Conservation (phyloP, 2,797 vertebrate species). For the Perdix hodgsoniae region DNA sequence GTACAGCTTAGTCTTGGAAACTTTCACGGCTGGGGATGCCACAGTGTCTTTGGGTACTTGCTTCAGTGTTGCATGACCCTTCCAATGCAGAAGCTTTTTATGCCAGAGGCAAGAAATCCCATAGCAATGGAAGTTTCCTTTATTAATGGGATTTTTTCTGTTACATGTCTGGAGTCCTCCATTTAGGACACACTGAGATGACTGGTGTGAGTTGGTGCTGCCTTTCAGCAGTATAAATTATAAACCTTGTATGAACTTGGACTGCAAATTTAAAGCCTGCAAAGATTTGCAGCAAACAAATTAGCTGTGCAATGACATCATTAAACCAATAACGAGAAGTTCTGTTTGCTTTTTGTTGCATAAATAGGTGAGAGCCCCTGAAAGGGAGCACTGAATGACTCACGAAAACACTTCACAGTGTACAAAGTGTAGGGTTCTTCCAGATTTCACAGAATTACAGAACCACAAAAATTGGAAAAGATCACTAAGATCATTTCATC, state of each 20-base stretch:
- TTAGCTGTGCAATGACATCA: background rate
- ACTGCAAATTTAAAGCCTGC: background rate
- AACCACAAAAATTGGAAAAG: too few species aligned
- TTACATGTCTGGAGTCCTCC: background rate
- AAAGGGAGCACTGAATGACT: background rate
- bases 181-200: background rate
- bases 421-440: background rate
- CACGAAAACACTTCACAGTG: background rate
- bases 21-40: background rate
- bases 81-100: background rate
- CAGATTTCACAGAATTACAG: background rate
- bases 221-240: background rate
- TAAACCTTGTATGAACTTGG: background rate
- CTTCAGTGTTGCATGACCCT: background rate
- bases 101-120: background rate
- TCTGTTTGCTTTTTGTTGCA: conserved; percentile 15
- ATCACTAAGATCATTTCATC: too few species aligned
- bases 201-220: background rate
- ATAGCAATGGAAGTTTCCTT: background rate
- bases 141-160: background rate
- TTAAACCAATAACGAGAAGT: background rate
- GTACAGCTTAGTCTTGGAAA: background rate
- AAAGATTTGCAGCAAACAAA: background rate
- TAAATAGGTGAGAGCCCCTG: conserved; percentile 1
- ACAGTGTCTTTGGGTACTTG: background rate